Evolutionary conservation across 2,797 vertebrate genomes (phyloP).

Genomic region (Peromyscus nudipes): DNA sequence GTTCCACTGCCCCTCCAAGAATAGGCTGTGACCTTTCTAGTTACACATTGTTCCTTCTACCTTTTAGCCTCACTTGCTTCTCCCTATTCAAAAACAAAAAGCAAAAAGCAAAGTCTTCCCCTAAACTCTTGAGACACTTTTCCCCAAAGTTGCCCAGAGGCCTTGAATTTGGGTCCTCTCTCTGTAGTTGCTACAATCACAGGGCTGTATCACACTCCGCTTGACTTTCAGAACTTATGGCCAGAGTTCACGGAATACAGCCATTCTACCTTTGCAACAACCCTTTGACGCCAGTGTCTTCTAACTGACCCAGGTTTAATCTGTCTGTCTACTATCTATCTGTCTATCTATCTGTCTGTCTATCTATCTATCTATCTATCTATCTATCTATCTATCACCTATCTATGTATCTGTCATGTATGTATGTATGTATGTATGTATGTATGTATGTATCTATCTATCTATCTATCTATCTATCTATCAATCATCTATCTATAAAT

Average conservation of each 20-base stretch:
- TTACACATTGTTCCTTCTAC: neutral
- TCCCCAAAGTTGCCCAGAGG: neutral
- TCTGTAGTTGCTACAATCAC: no score
- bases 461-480: no score
- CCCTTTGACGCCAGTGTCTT: neutral
- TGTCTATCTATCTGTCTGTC: no score
- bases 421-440: no score
- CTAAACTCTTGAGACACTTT: neutral
- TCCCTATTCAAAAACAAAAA: neutral
- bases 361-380: neutral
- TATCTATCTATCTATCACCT: neutral
- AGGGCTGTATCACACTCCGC: neutral
- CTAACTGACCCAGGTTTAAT: neutral
- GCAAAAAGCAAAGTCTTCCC: neutral
- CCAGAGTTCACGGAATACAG: neutral
- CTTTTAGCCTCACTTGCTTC: neutral
- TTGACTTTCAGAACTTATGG: neutral
- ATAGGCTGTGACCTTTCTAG: neutral
- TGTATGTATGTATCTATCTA: no score
- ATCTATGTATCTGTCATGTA: no score
- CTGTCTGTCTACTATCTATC: neutral
- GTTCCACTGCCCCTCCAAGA: neutral
- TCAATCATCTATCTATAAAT: neutral
- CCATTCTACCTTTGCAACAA: neutral
- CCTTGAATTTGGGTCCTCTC: neutral